Percentiles rank a stretch among this genome's conserved stretches.
phyloP scores from a whole-genome alignment of 2,888 invertebrate genomes.

The Dynastes maya region DNA sequence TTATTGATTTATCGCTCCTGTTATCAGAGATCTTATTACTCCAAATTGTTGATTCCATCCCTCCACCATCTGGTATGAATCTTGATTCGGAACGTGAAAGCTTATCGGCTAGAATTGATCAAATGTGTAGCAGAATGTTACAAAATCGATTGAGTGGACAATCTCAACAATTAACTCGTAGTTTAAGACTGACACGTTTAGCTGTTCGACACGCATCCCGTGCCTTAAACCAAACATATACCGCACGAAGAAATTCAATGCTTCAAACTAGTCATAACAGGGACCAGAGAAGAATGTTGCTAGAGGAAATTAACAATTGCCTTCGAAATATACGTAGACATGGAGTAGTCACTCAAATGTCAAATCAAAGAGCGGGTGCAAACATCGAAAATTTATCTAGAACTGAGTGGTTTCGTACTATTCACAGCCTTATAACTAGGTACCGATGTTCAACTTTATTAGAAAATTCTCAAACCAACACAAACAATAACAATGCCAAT shows the following conservation, averaged over 20 bases:
- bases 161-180: conserved; percentile 64
- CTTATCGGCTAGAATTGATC: conserved; percentile 65
- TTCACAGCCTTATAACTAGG: conserved; percentile 57
- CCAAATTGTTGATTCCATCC: conserved; percentile 70
- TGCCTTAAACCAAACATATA: conserved; percentile 65
- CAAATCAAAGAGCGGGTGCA: conserved; percentile 14
- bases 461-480: conserved; percentile 16
- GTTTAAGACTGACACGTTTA: conserved; percentile 64
- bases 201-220: conserved; percentile 65
- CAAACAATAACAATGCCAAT: conserved; percentile 11
- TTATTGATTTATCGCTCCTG: conserved; percentile 70
- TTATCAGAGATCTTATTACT: conserved; percentile 71
- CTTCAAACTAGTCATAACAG: conserved; percentile 62
- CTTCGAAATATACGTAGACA: conserved; percentile 58
- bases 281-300: conserved; percentile 56
- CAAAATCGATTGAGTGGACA: conserved; percentile 63
- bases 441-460: conserved; percentile 49
- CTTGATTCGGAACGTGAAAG: conserved; percentile 66
- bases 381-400: conserved; percentile 52
- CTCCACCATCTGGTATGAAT: conserved; percentile 66
- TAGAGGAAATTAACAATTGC: conserved; percentile 59
- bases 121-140: conserved; percentile 66
- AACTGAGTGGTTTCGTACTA: conserved; percentile 58
- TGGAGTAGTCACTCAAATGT: conserved; percentile 35
- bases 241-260: conserved; percentile 64